Base-by-base conservation (phyloP, 2,888 invertebrate species). In the Macrophya alboannulata region DNA sequence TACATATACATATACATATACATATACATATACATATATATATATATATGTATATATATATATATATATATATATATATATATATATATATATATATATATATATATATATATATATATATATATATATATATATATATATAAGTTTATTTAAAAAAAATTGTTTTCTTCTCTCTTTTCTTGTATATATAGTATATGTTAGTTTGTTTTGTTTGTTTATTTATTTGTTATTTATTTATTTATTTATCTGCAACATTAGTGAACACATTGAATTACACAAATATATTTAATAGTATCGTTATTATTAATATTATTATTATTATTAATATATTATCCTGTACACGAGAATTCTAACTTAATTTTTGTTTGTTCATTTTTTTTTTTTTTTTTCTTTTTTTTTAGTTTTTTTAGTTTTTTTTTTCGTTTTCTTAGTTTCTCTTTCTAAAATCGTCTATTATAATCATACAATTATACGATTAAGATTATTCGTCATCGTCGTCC, bases 181-280 rank as follows among this genome's bases (percentile, higher is more conserved):
- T 10, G 37, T 40, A n/a, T n/a, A n/a, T n/a, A n/a, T n/a, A n/a
- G n/a, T 71, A 9, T 40, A n/a, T 71, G 17, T 51, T 51, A n/a
- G 48, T 51, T 21, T 21, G 37, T 68, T 51, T 51, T 17, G 48
- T 51, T 21, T 21, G 37, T 68, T 68, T 15, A 37, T 25, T 68
- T 62, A 25, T 10, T 62, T 8, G 2, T 62, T 65, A 37, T 68
- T 68, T 65, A 15, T 68, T 37, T 68, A 4, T 68, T 31, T 31
- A 31, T 31, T 10, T 68, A 17, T 74, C 74, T 74, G 74, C 45
- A 74, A 45, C 21, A 86, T 85, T 85, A 88, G 87, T 87, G 87
- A 89, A 89, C 88, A 89, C 88, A 89, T 87, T 81, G 87, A 88
- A 88, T 89, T 88, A 89, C 88, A 89, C 87, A 88, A 87, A 86